Conservation (phyloP, 1,140 invertebrate genomes). For the Thrips palmi region DNA sequence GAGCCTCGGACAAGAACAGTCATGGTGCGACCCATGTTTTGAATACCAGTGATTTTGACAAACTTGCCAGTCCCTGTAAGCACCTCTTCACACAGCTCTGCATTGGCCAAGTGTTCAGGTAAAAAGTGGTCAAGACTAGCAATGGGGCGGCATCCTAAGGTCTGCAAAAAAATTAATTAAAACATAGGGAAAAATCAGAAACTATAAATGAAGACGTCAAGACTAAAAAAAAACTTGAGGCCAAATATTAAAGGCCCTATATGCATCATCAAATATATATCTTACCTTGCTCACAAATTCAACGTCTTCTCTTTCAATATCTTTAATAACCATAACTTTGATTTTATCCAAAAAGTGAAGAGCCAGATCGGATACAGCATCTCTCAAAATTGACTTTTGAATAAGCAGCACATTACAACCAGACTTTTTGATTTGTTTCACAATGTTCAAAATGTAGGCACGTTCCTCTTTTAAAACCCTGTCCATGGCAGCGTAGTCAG, state of each 20-base stretch:
- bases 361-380: conserved; percentile 92
- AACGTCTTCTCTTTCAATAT: conserved; percentile 95
- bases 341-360: conserved; percentile 98
- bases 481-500: conserved; percentile 98
- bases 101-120: conserved; percentile 75
- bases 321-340: conserved; percentile 97
- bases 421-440: conserved; percentile 97
- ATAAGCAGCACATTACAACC: conserved; percentile 96
- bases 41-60: conserved; percentile 85
- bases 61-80: conserved; percentile 78
- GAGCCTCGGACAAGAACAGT: conserved; percentile 88
- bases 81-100: conserved; percentile 91
- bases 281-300: conserved; percentile 83
- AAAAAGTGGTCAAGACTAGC: conserved; percentile 97
- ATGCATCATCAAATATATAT: neutral
- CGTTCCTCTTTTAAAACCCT: conserved; percentile 95
- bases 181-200: neutral
- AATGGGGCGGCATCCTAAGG: conserved; percentile 84
- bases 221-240: neutral
- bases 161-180: conserved; percentile 26
- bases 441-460: conserved; percentile 94
- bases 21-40: conserved; percentile 75
- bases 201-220: neutral
- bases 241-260: conserved; percentile 3
- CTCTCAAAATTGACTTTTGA: conserved; percentile 96